Evolutionary conservation across 2,888 invertebrate genomes (phyloP), one percentile per base, ranked within the genome.

Genomic region (Acanthosepion pharaonis): DNA sequence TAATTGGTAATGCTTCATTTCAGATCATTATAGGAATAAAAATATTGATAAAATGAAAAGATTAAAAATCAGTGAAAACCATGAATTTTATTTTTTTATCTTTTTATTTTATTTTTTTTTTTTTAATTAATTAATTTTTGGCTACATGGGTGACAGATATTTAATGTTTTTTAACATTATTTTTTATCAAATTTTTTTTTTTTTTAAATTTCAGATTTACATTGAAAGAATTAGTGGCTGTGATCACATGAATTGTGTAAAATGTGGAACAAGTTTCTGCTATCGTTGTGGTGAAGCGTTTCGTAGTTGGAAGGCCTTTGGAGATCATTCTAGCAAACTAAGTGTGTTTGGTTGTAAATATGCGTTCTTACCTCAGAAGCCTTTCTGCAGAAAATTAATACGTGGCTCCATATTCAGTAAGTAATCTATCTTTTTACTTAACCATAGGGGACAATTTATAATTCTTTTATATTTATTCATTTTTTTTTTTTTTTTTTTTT

Each of bases 301-400:
- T 93, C 96, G 97, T 23, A 95, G 96, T 25, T 94, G 97, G 92
- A 97, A 97, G 95, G 97, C 97, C 94, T 96, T 97, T 94, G 97
- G 97, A 4, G 97, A 97, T 95, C 97, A 97, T 95, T 96, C 97
- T 95, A 97, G 97, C 94, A 96, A 97, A 28, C 96, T 97, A 64
- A 97, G 97, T 95, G 96, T 97, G 1, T 97, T 97, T 94, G 97
- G 97, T 55, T 97, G 97, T 96, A 97, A 97, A 95, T 97, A 97
- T 95, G 96, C 97, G 59, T 97, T 97, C 95, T 96, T 97, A 94
- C 97, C 97, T 23, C 96, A 97, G 91, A 96, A 96, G 91, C 97
- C 97, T 5, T 95, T 96, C 5, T 96, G 96, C 28, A 96, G 97
- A 91, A 96, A 96, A 94, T 94, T 97, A 0, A 96, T 97, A 49